Conservation (phyloP, 2,888 invertebrate species). For the Tenodera sinensis region DNA sequence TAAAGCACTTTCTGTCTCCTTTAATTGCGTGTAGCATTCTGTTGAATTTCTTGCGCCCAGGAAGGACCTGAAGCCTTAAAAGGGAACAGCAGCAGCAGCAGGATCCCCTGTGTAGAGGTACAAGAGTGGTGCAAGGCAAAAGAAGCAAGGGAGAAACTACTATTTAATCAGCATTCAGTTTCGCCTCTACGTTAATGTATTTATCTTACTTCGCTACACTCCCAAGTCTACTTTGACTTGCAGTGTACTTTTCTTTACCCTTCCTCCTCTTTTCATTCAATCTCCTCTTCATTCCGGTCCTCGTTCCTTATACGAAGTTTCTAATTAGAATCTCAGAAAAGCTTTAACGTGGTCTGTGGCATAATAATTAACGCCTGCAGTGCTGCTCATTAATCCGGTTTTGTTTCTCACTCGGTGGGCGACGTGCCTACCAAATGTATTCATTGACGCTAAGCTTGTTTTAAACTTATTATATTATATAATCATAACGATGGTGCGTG, state of each 20-base stretch:
- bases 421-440: neutral
- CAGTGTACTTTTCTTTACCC: neutral
- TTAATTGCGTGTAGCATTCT: neutral
- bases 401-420: neutral
- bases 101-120: neutral
- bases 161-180: slow-evolving; percentile 20
- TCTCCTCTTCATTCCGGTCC: neutral
- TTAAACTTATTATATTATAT: slow-evolving; percentile 6
- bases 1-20: neutral
- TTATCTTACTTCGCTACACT: slow-evolving; percentile 19
- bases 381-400: slow-evolving; percentile 21
- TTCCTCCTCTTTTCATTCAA: neutral
- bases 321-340: slow-evolving; percentile 11
- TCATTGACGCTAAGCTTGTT: neutral
- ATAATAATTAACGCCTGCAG: slow-evolving; percentile 23
- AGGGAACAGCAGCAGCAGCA: neutral
- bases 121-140: neutral
- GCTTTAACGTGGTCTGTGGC: slow-evolving; percentile 5
- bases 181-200: slow-evolving; percentile 2
- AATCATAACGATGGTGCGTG: neutral
- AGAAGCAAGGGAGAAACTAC: neutral
- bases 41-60: neutral
- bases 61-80: neutral
- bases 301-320: neutral
- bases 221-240: slow-evolving; percentile 19